Conservation (phyloP, 2,797 vertebrate genomes). For the Garrulus glandarius region DNA sequence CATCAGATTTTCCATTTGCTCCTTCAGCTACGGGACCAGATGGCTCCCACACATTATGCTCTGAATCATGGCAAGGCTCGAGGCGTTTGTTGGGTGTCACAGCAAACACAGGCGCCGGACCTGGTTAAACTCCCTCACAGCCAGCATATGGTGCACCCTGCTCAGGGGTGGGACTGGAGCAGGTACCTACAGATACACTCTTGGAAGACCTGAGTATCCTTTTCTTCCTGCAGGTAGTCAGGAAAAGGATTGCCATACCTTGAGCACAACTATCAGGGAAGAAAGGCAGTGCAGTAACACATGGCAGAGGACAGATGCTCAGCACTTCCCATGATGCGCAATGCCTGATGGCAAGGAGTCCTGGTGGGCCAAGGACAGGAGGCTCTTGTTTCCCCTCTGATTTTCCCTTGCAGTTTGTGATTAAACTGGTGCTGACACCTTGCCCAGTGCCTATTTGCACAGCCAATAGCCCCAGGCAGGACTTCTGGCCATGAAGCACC, state of each 20-base stretch:
- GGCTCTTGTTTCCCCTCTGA: not conserved
- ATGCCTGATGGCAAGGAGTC: constrained; percentile 27
- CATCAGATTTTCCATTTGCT: constrained; percentile 54
- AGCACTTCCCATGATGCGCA: not conserved
- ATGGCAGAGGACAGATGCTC: constrained; percentile 40
- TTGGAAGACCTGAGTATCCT: not conserved
- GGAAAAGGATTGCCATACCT: not conserved
- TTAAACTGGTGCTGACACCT: constrained; percentile 6
- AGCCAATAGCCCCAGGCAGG: not conserved
- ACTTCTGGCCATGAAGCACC: not conserved
- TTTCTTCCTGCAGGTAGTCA: not conserved
- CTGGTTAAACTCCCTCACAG: constrained; percentile 11
- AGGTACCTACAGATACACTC: not conserved
- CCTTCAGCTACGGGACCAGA: constrained; percentile 64
- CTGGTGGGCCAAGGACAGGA: constrained; percentile 45
- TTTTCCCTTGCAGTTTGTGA: not conserved
- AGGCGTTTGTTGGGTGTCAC: constrained; percentile 52
- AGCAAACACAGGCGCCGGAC: not conserved
- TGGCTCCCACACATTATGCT: constrained; percentile 72
- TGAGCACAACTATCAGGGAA: not conserved
- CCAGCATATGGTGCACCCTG: not conserved
- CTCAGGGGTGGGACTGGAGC: not conserved
- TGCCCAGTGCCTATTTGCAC: not conserved
- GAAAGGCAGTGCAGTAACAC: not conserved
- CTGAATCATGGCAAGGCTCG: constrained; percentile 61